Base-by-base conservation (phyloP, 2,797 vertebrate genomes). In the Argentina silus region DNA sequence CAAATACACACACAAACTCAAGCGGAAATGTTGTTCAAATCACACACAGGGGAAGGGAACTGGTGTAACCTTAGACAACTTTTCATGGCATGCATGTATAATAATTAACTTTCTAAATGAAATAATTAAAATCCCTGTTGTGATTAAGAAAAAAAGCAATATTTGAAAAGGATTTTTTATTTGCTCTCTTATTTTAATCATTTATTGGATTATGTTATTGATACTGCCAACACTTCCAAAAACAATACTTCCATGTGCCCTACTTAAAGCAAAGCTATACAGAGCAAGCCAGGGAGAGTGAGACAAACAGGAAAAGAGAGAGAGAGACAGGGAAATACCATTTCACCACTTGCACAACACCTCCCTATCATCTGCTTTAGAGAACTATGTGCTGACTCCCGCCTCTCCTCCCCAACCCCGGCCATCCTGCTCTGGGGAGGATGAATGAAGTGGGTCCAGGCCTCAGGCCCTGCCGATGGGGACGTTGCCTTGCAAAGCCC, bases 401-500 rank as follows among this genome's bases (percentile, higher is more conserved):
- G 59, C 63, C 74, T 15, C 59, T 45, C 75, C 69, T 69, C 23
- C 48, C 60, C 57, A 53, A 64, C 56, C 71, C 64, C 50, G 74
- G 19, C 47, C 51, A 63, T 80, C n/a, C 70, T 67, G 14, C 76
- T 79, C 77, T 43, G 48, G 74, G 75, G 76, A 81, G 56, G 64
- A 53, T 42, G 80, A 78, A 64, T 74, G 79, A 85, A 78, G 72
- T 76, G 72, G 78, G 80, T 81, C 69, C 44, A 64, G 83, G 80
- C 88, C 77, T 66, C 76, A 76, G 81, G 80, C 77, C 74, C 82
- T 75, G 83, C 85, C 81, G 47, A 42, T 70, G 82, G 87, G 81
- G 83, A 84, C 86, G 81, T 87, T 78, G 82, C 79, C 67, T 87
- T 82, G 73, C 69, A 48, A 80, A 85, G 78, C 77, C 86, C 64